These are phyloP conservation scores for Stenichneumon culpator DNA, from an alignment of 2,888 invertebrate genomes.

Conservation along the genomic window DNA sequence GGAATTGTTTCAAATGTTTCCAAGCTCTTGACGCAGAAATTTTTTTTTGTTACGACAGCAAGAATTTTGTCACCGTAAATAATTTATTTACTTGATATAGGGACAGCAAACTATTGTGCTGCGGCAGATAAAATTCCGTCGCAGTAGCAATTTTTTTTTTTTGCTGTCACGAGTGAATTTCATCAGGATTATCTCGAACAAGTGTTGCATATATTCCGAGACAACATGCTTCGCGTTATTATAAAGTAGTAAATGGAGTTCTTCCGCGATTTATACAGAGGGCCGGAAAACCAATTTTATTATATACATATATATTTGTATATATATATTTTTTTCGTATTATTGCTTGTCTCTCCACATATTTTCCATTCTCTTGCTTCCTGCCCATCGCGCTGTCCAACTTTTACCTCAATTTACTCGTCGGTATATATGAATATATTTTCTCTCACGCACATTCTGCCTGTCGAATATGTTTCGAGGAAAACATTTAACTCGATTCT, in stretches of 20 bases:
- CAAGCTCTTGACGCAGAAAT: too few species aligned
- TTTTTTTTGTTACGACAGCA: too few species aligned
- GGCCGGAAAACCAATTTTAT: not conserved
- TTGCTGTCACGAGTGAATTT: too few species aligned
- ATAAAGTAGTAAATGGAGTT: not conserved
- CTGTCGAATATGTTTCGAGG: not conserved
- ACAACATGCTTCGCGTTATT: not conserved
- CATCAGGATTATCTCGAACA: too few species aligned
- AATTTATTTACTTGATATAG: too few species aligned
- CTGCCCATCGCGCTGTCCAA: not conserved
- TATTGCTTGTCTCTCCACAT: not conserved
- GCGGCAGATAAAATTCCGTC: too few species aligned
- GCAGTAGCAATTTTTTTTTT: too few species aligned
- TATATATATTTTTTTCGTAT: not conserved
- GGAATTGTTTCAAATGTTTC: too few species aligned
- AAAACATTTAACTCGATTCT: not conserved
- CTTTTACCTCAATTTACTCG: not conserved
- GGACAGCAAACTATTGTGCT: too few species aligned
- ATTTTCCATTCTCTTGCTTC: not conserved
- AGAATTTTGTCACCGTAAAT: too few species aligned
- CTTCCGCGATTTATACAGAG: not conserved
- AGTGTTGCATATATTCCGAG: too few species aligned
- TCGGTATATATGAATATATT: not conserved
- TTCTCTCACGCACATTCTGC: not conserved
- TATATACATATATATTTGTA: too few species aligned